Evolutionary conservation across 2,797 vertebrate species (phyloP).

Genomic region (Rhynchonycteris naso): DNA sequence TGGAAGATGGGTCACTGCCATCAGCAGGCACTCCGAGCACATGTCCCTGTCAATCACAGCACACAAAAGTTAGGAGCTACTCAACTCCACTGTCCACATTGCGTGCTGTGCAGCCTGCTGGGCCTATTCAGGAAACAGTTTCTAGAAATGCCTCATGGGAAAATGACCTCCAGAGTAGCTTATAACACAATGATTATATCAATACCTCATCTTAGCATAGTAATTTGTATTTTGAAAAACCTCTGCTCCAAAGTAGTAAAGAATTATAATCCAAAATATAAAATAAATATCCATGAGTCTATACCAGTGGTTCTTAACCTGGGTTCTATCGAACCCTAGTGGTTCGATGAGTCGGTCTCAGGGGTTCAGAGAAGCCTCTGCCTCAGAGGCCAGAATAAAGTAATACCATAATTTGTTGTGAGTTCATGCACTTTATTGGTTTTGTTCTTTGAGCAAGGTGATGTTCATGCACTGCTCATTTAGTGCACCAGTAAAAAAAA

Average conservation of each 20-base stretch:
- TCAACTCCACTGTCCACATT: neutral
- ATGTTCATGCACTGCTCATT: no score
- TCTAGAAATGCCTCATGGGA: neutral
- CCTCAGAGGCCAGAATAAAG: no score
- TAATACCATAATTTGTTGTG: no score
- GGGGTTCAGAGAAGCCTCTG: no score
- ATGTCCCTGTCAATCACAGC: neutral
- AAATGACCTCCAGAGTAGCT: neutral
- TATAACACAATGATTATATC: neutral
- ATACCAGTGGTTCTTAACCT: no score
- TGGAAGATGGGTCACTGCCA: no score
- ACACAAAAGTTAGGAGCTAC: neutral
- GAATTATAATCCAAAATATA: conserved; percentile 5
- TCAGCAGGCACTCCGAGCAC: neutral
- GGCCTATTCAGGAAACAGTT: neutral
- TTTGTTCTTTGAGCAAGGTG: no score
- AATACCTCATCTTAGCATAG: neutral
- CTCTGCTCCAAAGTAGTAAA: neutral
- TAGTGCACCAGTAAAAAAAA: no score
- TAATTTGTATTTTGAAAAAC: neutral
- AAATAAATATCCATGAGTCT: neutral
- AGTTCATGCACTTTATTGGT: no score
- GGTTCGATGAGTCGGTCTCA: no score
- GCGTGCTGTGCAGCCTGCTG: neutral
- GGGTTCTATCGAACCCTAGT: no score